Conservation (phyloP, 2,797 vertebrate genomes). For the Phrynocephalus forsythii region DNA sequence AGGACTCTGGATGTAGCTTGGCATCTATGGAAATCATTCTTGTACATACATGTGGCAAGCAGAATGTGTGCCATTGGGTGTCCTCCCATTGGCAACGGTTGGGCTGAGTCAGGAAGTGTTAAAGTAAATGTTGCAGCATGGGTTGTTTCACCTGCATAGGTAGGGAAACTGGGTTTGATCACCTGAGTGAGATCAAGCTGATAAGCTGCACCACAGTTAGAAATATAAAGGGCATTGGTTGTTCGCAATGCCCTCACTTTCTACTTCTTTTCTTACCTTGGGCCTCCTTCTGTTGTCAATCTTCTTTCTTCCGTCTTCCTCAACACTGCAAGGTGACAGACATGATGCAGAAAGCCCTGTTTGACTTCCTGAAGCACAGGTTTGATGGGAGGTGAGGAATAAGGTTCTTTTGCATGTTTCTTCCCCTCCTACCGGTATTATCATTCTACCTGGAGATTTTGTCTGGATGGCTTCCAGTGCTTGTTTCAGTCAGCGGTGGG, state of each 20-base stretch:
- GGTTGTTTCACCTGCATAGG: background rate
- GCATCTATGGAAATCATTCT: background rate
- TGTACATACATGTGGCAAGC: background rate
- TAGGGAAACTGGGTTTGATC: background rate
- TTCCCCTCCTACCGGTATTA: background rate
- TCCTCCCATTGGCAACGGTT: background rate
- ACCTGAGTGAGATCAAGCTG: constrained; percentile 2
- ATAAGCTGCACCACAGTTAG: background rate
- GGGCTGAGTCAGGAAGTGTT: constrained; percentile 27
- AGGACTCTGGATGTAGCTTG: background rate
- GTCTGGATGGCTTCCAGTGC: constrained; percentile 17
- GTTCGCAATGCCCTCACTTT: constrained; percentile 47
- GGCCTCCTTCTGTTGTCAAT: constrained; percentile 67
- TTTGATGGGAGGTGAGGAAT: constrained; percentile 97
- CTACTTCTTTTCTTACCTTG: constrained; percentile 69
- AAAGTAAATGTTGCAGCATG: constrained; percentile 5
- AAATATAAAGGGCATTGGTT: constrained; percentile 24
- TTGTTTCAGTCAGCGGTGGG: constrained; percentile 10
- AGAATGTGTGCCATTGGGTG: constrained; percentile 7
- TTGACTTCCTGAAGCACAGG: constrained; percentile 99
- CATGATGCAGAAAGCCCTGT: constrained; percentile 99
- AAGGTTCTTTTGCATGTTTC: constrained; percentile 69
- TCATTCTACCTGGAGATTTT: background rate
- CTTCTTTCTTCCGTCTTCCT: constrained; percentile 69
- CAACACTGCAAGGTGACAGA: constrained; percentile 91